A percentile compares a stretch with the other conserved stretches of the same genome.
Evolutionary conservation across 2,797 vertebrate genomes (phyloP).

Genomic region (Sus cebifrons): DNA sequence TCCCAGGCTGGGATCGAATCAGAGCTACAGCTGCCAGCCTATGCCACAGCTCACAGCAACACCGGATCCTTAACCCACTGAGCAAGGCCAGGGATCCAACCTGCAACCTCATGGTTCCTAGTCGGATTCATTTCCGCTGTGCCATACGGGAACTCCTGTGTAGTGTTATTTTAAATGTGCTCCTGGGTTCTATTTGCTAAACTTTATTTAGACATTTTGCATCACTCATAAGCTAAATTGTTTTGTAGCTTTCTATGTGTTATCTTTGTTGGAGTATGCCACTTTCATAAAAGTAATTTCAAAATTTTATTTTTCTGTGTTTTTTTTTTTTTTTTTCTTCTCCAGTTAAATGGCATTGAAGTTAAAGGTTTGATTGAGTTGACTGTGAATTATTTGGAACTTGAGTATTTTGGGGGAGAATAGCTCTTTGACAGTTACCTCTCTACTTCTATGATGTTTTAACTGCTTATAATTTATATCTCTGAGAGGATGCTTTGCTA

Average conservation of each 20-base stretch:
- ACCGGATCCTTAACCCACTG: no score
- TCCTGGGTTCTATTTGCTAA: neutral
- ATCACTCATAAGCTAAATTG: neutral
- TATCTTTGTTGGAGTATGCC: conserved; percentile 43
- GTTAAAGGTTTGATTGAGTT: conserved; percentile 56
- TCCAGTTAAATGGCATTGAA: conserved; percentile 19
- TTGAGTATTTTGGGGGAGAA: neutral
- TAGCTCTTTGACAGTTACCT: conserved; percentile 7
- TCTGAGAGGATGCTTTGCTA: conserved; percentile 14
- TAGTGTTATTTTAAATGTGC: conserved; percentile 37
- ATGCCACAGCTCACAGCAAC: no score
- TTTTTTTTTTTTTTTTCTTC: neutral
- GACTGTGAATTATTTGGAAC: neutral
- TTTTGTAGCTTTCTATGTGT: conserved; percentile 15
- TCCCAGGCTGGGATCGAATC: no score
- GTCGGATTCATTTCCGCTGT: no score
- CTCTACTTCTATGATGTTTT: conserved; percentile 39
- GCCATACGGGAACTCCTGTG: no score
- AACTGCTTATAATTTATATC: neutral
- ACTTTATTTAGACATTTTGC: conserved; percentile 32
- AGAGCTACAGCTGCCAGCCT: no score
- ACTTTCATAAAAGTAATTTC: conserved; percentile 59
- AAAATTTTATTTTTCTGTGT: neutral
- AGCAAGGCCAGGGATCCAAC: no score
- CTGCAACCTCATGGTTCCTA: no score